These are phyloP conservation scores for Drosophila nr. fundita DNA, from an alignment of 2,888 invertebrate species.

Conservation along the genomic window DNA sequence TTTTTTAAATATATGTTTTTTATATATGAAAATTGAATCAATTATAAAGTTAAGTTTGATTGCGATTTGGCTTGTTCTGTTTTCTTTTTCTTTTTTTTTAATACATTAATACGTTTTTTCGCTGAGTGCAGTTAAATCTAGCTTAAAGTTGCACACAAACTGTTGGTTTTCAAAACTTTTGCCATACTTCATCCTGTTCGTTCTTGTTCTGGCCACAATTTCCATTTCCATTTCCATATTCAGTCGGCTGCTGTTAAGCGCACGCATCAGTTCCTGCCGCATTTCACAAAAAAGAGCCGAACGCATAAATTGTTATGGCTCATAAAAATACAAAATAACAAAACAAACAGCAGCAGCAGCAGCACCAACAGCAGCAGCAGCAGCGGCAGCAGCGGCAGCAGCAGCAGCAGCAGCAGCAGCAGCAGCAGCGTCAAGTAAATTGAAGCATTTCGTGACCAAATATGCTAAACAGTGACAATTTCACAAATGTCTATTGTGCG, in stretches of 20 bases:
- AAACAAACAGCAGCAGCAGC: slow-evolving; percentile 17
- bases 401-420: slow-evolving; percentile 18
- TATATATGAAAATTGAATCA: neutral
- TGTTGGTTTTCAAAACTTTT: slow-evolving; percentile 1
- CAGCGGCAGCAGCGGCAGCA: slow-evolving; percentile 10
- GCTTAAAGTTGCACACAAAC: slow-evolving; percentile 15
- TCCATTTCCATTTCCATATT: slow-evolving; percentile 21
- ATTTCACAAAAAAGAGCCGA: slow-evolving; percentile 47
- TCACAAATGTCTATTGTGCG: slow-evolving; percentile 78
- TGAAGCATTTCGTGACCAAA: slow-evolving; percentile 82
- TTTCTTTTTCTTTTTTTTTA: neutral
- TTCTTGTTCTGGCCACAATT: slow-evolving; percentile 28
- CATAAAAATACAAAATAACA: slow-evolving; percentile 65
- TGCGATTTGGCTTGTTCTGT: neutral
- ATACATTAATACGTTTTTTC: neutral
- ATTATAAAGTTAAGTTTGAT: neutral
- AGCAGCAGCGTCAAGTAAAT: slow-evolving; percentile 57
- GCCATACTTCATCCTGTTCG: slow-evolving; percentile 21
- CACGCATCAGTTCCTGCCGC: slow-evolving; percentile 60
- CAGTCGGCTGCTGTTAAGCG: slow-evolving; percentile 20
- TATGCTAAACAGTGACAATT: slow-evolving; percentile 84
- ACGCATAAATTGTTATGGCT: slow-evolving; percentile 78
- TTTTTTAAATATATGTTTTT: neutral
- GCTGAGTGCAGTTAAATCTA: slow-evolving; percentile 6
- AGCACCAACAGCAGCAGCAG: slow-evolving; percentile 20